phyloP scores from a whole-genome alignment of 2,797 vertebrate genomes.

The Enteromius viviparus region DNA sequence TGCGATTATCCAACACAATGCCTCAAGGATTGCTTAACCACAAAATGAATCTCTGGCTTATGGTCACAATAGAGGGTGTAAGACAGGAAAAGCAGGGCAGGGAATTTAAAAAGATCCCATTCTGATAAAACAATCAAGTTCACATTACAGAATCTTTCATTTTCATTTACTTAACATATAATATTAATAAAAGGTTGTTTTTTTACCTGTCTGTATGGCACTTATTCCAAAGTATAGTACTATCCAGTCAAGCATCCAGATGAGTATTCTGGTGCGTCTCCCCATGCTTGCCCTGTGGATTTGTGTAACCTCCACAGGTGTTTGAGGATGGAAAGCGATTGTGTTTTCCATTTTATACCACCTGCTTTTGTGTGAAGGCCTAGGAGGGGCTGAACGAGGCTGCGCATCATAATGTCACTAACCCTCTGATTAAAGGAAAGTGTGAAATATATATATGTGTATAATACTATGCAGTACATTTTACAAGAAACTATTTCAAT shows the following conservation, averaged over 20 bases:
- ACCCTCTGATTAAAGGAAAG: constrained; percentile 2
- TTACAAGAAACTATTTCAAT: not conserved
- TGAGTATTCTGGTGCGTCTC: constrained; percentile 36
- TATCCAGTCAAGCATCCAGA: constrained; percentile 67
- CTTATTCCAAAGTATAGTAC: constrained; percentile 57
- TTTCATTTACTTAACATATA: not conserved
- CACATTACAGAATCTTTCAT: not conserved
- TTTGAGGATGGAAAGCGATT: constrained; percentile 55
- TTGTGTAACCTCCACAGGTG: constrained; percentile 48
- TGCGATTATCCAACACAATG: constrained; percentile 31
- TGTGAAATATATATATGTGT: not conserved
- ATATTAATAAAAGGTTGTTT: not conserved
- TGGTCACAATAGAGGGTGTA: constrained; percentile 35
- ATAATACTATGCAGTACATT: no score
- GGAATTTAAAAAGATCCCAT: constrained; percentile 15
- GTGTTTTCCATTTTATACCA: constrained; percentile 67
- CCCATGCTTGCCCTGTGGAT: constrained; percentile 61
- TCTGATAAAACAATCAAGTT: constrained; percentile 39
- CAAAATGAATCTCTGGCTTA: constrained; percentile 45
- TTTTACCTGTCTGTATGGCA: constrained; percentile 64
- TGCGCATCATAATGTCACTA: constrained; percentile 30
- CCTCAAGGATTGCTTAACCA: constrained; percentile 31
- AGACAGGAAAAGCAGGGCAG: constrained; percentile 39
- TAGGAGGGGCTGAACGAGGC: constrained; percentile 61
- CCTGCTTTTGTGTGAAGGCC: constrained; percentile 50